Evolutionary conservation across 2,113 vertebrate genomes (phyloP), one percentile per base, ranked within the genome.

Genomic region (Chunga burmeisteri): DNA sequence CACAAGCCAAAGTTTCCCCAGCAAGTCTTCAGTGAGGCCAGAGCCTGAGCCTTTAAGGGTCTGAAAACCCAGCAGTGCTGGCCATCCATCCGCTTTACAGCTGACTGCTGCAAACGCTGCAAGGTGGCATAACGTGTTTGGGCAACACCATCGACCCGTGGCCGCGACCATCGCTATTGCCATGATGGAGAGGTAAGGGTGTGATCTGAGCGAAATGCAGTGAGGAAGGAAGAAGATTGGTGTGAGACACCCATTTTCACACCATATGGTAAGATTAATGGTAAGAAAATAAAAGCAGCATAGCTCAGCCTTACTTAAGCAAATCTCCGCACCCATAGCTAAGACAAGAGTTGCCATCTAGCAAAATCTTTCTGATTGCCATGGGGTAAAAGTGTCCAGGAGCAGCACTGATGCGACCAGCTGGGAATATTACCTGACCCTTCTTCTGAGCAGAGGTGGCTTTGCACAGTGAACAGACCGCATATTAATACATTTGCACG

Each of bases 141-240:
- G 32, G 26, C 61, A 65, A 55, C 36, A 36, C 44, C 18, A 16
- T 7, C 36, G 8, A 12, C 36, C 17, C 3, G 1, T 53, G 30
- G 50, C 40, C 2, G 3, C 0, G 1, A 47, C 63, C 40, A 15
- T 49, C 42, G 2, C 42, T 34, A 2, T 8, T 38, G 67, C 63
- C 40, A 13, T 0, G 11, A 80, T 5, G 1, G 70, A 85, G 84
- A 91, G 38, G 44, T 49, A 81, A 93, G 53, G 74, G 34, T 71
- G 75, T 74, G 44, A 42, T 23, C 74, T 61, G 30, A 67, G 52
- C 23, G 79, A n/a, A 81, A 3, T 38, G 36, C 40, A 67, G 23
- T 2, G 25, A 84, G 49, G 70, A 88, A 84, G 61, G 83, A 96
- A 94, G 46, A 42, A 21, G 12, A 11, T 10, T 32, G 42, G 42